phyloP scores from a whole-genome alignment of 2,888 invertebrate species.

The Diaprepes abbreviatus region DNA sequence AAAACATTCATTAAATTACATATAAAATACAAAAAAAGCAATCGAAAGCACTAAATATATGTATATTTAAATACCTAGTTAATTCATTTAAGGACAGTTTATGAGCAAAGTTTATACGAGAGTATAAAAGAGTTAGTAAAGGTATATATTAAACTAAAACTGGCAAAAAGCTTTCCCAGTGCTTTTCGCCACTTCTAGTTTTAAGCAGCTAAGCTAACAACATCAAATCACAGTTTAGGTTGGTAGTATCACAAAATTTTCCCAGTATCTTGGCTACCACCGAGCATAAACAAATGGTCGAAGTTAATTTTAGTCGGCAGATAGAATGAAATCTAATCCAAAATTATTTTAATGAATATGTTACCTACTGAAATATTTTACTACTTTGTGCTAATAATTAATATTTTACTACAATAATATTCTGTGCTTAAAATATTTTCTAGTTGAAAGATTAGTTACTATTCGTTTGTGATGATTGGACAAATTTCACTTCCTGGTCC shows the following conservation, averaged over 20 bases:
- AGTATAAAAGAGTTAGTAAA: slow-evolving; percentile 49
- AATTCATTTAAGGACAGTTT: slow-evolving; percentile 24
- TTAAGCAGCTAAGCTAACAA: slow-evolving; percentile 57
- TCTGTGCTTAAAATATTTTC: slow-evolving; percentile 26
- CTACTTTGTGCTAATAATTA: slow-evolving; percentile 41
- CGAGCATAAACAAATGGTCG: slow-evolving; percentile 62
- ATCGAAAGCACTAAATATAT: slow-evolving; percentile 32
- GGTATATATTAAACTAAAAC: slow-evolving; percentile 53
- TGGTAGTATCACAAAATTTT: slow-evolving; percentile 69
- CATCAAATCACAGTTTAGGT: slow-evolving; percentile 66
- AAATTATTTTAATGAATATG: slow-evolving; percentile 41
- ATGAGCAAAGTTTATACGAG: slow-evolving; percentile 45
- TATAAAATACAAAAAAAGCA: slow-evolving; percentile 21
- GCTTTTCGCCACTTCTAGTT: slow-evolving; percentile 62
- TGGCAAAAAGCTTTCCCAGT: slow-evolving; percentile 67
- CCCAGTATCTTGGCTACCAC: slow-evolving; percentile 68
- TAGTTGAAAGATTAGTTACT: slow-evolving; percentile 6
- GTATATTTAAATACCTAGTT: slow-evolving; percentile 17
- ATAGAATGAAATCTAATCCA: slow-evolving; percentile 49
- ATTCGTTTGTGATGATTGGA: slow-evolving; percentile 64
- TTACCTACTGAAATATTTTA: slow-evolving; percentile 7
- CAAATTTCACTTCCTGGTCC: slow-evolving; percentile 65
- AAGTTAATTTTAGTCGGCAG: slow-evolving; percentile 56
- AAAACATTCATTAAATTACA: slow-evolving; percentile 4
- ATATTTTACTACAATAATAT: slow-evolving; percentile 33